These are phyloP conservation scores for Macrosiphum euphorbiae DNA, from an alignment of 2,888 invertebrate genomes.

Conservation along the genomic window DNA sequence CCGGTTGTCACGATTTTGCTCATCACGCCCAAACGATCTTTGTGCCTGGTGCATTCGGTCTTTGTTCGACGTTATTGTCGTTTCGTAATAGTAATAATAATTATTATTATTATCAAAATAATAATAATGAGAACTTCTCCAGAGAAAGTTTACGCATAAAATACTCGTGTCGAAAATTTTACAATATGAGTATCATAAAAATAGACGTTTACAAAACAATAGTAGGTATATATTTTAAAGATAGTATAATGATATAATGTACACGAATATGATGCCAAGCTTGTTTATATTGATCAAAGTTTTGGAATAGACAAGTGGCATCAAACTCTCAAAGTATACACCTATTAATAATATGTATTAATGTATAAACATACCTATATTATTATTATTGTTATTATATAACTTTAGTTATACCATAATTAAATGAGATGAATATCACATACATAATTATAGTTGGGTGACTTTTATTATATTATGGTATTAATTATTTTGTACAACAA, in stretches of 20 bases:
- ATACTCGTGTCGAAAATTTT: neutral
- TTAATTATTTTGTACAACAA: neutral
- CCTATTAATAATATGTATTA: neutral
- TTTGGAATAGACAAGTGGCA: conserved; percentile 40
- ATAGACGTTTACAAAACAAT: neutral
- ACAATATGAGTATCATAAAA: neutral
- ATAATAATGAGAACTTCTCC: neutral
- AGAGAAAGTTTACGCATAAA: conserved; percentile 20
- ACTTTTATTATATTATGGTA: neutral
- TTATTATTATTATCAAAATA: neutral
- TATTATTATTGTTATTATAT: too few relatives aligned
- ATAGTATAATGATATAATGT: neutral
- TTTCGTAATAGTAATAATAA: conserved; percentile 18
- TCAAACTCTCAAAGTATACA: neutral
- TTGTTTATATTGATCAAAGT: conserved; percentile 45
- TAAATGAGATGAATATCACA: neutral
- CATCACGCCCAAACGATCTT: conserved; percentile 29
- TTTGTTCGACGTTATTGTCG: neutral
- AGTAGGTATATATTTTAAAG: neutral
- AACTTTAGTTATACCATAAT: neutral
- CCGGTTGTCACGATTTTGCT: conserved; percentile 28
- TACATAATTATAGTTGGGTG: neutral
- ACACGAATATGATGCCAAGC: conserved; percentile 10
- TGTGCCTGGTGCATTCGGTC: neutral
- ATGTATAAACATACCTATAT: neutral